Evolutionary conservation across 2,113 vertebrate genomes (phyloP).

Genomic region (Aphelocoma coerulescens): DNA sequence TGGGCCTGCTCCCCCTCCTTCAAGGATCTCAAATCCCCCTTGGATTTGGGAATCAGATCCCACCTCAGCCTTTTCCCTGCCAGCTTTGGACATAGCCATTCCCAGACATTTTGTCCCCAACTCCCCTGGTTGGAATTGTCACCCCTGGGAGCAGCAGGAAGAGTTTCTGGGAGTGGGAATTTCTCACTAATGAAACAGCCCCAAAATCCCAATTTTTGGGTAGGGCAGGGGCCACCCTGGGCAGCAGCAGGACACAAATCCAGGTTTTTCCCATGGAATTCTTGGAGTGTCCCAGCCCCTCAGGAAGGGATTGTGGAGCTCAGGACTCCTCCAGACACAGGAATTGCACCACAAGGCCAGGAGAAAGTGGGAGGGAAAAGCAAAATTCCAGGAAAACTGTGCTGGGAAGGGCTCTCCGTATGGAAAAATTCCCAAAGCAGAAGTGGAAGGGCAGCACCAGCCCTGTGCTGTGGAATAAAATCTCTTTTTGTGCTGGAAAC

Average conservation of each 20-base stretch:
- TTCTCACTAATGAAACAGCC: not conserved
- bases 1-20: too few relatives aligned
- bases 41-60: not conserved
- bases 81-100: not conserved
- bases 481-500: not conserved
- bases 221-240: too few relatives aligned
- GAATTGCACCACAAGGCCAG: not conserved
- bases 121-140: not conserved
- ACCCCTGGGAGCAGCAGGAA: not conserved
- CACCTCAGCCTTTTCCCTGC: too few relatives aligned
- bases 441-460: not conserved
- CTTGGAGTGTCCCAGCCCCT: not conserved
- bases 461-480: fast-evolving
- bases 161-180: not conserved
- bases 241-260: not conserved
- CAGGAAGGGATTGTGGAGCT: not conserved
- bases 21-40: not conserved
- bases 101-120: not conserved
- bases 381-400: fast-evolving
- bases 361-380: not conserved
- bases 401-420: fast-evolving
- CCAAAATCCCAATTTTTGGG: not conserved
- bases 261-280: not conserved
- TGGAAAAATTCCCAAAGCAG: not conserved
- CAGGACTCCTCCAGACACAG: not conserved